A percentile compares a stretch with the other conserved stretches of the same genome.
These are phyloP conservation scores for Ataeniobius toweri DNA, from an alignment of 2,797 vertebrate genomes.

Conservation along the genomic window DNA sequence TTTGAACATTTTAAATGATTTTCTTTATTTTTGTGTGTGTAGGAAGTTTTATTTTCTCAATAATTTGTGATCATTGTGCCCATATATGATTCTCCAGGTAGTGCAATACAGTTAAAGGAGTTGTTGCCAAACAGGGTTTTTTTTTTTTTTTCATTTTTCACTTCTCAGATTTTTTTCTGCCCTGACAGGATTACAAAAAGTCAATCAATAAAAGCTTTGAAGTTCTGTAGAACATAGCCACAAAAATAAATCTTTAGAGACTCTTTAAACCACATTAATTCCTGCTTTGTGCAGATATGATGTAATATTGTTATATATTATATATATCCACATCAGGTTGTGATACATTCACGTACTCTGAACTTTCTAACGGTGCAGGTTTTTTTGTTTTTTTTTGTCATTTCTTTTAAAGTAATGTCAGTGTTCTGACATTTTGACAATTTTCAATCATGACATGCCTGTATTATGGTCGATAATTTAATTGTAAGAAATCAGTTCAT, in stretches of 20 bases:
- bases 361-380: slow-evolving; percentile 16
- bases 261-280: not conserved
- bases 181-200: slow-evolving; percentile 15
- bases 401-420: not conserved
- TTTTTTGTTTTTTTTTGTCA: not conserved
- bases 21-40: not conserved
- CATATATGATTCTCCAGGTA: not conserved
- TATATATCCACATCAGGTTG: too few species aligned
- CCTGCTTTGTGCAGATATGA: slow-evolving; percentile 3
- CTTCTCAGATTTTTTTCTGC: not conserved
- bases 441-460: slow-evolving; percentile 35
- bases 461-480: slow-evolving; percentile 13
- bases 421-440: slow-evolving; percentile 42
- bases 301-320: not conserved
- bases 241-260: slow-evolving; percentile 4
- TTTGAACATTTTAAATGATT: not conserved
- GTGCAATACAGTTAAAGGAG: slow-evolving; percentile 33
- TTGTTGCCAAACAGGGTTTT: slow-evolving; percentile 31
- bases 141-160: slow-evolving; percentile 14
- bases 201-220: slow-evolving; percentile 15
- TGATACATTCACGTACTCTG: not conserved
- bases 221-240: slow-evolving; percentile 20
- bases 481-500: slow-evolving; percentile 16
- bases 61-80: slow-evolving; percentile 5
- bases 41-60: not conserved